A percentile compares a stretch with the other conserved stretches of the same genome.
These are phyloP conservation scores for Chaetodon trifascialis DNA, from an alignment of 2,113 vertebrate genomes.

Conservation along the genomic window DNA sequence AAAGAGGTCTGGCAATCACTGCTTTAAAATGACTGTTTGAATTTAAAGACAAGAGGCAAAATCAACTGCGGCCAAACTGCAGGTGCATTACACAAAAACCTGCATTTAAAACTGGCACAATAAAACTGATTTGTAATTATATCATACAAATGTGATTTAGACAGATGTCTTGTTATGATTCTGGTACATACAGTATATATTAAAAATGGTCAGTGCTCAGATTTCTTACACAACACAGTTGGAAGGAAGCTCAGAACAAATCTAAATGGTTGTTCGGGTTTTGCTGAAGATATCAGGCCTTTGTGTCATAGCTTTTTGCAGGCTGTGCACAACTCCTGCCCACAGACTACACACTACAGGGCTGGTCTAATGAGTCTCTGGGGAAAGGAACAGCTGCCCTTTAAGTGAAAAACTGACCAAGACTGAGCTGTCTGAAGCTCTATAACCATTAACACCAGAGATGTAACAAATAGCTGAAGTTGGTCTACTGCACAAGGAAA, in stretches of 20 bases:
- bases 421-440: conserved; percentile 60
- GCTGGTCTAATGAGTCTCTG: conserved; percentile 78
- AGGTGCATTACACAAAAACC: neutral
- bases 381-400: conserved; percentile 72
- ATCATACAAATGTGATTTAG: neutral
- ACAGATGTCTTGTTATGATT: neutral
- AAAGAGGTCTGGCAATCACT: neutral
- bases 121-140: neutral
- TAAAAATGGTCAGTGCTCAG: neutral
- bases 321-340: conserved; percentile 57
- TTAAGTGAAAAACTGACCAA: conserved; percentile 70
- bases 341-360: conserved; percentile 56
- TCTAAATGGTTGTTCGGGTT: conserved; percentile 49
- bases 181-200: neutral
- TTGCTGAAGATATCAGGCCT: conserved; percentile 62
- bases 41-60: neutral
- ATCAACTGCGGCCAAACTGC: neutral
- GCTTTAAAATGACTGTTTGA: neutral
- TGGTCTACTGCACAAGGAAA: conserved; percentile 30
- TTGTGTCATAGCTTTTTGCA: conserved; percentile 62
- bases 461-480: conserved; percentile 66
- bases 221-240: conserved; percentile 2
- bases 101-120: neutral
- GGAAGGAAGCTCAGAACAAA: conserved; percentile 34
- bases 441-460: conserved; percentile 64